phyloP scores from a whole-genome alignment of 2,113 vertebrate genomes.

The Amazona vittata region DNA sequence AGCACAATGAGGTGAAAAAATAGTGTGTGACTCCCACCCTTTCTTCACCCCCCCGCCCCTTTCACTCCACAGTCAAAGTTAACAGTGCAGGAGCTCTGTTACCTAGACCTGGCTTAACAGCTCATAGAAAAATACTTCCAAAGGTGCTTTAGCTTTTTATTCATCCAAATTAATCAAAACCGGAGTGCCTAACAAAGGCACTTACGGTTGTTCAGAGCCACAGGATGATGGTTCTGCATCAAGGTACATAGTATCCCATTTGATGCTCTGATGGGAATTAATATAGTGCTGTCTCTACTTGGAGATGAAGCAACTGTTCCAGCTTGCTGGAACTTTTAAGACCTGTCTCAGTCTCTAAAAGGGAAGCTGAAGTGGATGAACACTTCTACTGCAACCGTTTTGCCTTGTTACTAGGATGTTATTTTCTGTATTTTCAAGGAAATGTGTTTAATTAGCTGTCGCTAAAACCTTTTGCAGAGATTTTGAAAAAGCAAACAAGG shows the following conservation, averaged over 20 bases:
- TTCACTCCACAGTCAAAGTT: not conserved
- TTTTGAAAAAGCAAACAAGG: not conserved
- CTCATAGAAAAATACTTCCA: not conserved
- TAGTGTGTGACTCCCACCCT: no score
- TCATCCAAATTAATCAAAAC: not conserved
- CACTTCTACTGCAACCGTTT: not conserved
- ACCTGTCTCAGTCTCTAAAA: not conserved
- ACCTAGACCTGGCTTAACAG: not conserved
- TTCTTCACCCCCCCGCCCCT: rapidly evolving
- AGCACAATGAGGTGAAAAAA: not conserved
- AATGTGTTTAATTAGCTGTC: not conserved
- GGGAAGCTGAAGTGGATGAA: not conserved
- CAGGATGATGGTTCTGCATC: not conserved
- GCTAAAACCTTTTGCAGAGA: not conserved
- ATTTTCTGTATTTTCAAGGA: not conserved
- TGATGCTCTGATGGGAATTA: not conserved
- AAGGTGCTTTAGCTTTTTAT: not conserved
- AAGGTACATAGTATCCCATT: not conserved
- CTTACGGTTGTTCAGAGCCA: not conserved
- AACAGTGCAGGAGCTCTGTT: not conserved
- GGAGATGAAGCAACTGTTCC: not conserved
- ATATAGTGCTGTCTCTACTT: not conserved
- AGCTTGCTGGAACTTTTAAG: not conserved
- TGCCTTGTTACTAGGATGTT: not conserved
- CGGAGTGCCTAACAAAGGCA: not conserved